phyloP scores from a whole-genome alignment of 2,113 vertebrate genomes.

The Xiphophorus hellerii region DNA sequence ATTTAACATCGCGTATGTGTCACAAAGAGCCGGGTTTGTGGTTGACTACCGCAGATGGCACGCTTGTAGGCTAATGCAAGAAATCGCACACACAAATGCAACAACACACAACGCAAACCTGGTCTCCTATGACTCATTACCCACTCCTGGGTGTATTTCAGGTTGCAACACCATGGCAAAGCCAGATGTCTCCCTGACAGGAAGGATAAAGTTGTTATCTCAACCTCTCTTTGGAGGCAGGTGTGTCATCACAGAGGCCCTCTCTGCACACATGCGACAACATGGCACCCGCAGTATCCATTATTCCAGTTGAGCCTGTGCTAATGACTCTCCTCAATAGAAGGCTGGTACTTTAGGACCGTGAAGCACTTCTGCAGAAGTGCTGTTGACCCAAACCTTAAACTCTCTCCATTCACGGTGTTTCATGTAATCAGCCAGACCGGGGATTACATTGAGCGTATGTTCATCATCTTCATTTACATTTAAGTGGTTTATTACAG shows the following conservation, averaged over 20 bases:
- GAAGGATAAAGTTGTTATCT: conserved; percentile 66
- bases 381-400: conserved; percentile 46
- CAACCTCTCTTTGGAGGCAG: conserved; percentile 55
- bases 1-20: conserved; percentile 54
- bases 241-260: conserved; percentile 51
- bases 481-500: conserved; percentile 16
- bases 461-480: conserved; percentile 30
- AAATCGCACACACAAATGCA: conserved; percentile 16
- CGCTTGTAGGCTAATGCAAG: conserved; percentile 41
- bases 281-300: conserved; percentile 9
- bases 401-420: conserved; percentile 29
- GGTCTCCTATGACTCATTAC: conserved; percentile 68
- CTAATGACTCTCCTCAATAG: conserved; percentile 40
- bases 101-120: conserved; percentile 37
- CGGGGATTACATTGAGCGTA: conserved; percentile 4
- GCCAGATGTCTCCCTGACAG: conserved; percentile 71
- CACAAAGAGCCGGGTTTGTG: conserved; percentile 53
- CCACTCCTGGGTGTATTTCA: conserved; percentile 60
- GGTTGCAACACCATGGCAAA: conserved; percentile 40
- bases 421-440: conserved; percentile 37
- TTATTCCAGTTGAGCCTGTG: conserved; percentile 27
- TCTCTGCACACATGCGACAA: conserved; percentile 43
- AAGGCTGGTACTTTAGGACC: conserved; percentile 17
- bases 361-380: conserved; percentile 26
- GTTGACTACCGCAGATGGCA: conserved; percentile 72